phyloP scores from a whole-genome alignment of 2,888 invertebrate genomes.

The Pelosia muscerda region DNA sequence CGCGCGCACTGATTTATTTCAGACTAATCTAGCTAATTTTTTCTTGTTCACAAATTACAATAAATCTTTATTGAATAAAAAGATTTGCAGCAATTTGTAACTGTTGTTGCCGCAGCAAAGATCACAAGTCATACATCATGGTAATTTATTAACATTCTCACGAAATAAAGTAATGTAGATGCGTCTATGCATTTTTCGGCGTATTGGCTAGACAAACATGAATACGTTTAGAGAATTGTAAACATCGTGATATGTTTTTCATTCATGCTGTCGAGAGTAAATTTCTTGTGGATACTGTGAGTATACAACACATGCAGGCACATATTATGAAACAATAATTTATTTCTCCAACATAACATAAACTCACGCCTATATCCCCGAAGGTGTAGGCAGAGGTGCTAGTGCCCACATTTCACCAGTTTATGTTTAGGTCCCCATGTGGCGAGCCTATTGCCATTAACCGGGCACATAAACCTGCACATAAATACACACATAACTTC shows the following conservation, averaged over 20 bases:
- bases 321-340: not conserved
- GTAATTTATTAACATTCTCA: slow-evolving; percentile 28
- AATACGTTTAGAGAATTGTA: slow-evolving; percentile 10
- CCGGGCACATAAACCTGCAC: too few species aligned
- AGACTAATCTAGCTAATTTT: slow-evolving; percentile 43
- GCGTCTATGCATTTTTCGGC: slow-evolving; percentile 14
- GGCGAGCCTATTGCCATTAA: too few species aligned
- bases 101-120: slow-evolving; percentile 14
- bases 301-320: not conserved
- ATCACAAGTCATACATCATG: slow-evolving; percentile 24
- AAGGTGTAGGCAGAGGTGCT: too few species aligned
- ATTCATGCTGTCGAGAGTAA: slow-evolving; percentile 12
- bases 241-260: slow-evolving; percentile 14
- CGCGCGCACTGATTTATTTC: slow-evolving; percentile 46
- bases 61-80: slow-evolving; percentile 33
- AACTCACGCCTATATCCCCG: too few species aligned
- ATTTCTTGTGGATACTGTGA: not conserved
- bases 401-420: too few species aligned
- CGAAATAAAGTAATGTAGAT: slow-evolving; percentile 11
- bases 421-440: too few species aligned
- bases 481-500: too few species aligned
- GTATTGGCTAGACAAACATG: slow-evolving; percentile 15
- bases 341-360: not conserved
- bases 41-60: slow-evolving; percentile 30
- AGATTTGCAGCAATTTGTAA: slow-evolving; percentile 28